phyloP scores from a whole-genome alignment of 2,797 vertebrate species.

The Siniperca scherzeri region DNA sequence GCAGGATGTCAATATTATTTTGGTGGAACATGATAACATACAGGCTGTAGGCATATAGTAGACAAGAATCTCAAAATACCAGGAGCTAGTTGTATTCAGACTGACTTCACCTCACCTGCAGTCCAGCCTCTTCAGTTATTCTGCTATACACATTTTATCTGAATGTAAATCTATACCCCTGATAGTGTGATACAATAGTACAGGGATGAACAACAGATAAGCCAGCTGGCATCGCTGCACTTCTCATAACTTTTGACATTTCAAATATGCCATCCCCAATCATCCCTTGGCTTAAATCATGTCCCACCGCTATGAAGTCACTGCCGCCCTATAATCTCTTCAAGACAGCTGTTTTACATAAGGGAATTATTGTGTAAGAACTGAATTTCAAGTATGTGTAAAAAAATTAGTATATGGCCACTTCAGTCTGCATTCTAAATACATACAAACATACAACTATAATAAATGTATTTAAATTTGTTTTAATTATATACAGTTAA shows the following conservation, averaged over 20 bases:
- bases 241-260: constrained; percentile 72
- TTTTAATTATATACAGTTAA: neutral
- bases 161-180: constrained; percentile 47
- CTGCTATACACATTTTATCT: constrained; percentile 4
- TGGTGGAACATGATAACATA: constrained; percentile 19
- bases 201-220: constrained; percentile 55
- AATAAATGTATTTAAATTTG: neutral
- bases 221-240: constrained; percentile 57
- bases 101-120: constrained; percentile 24
- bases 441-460: neutral
- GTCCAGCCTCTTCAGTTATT: constrained; percentile 3
- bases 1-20: constrained; percentile 22
- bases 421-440: neutral
- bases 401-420: neutral
- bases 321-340: constrained; percentile 46
- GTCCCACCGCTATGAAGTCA: constrained; percentile 48
- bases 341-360: constrained; percentile 50
- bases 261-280: constrained; percentile 68
- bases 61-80: constrained; percentile 8
- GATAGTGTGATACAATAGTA: constrained; percentile 38
- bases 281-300: constrained; percentile 62
- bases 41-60: neutral
- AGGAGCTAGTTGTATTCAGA: neutral
- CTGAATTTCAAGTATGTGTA: neutral
- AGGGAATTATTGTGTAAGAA: constrained; percentile 19